Evolutionary conservation across 2,113 vertebrate genomes (phyloP), one percentile per base, ranked within the genome.

Genomic region (Ranitomeya variabilis): DNA sequence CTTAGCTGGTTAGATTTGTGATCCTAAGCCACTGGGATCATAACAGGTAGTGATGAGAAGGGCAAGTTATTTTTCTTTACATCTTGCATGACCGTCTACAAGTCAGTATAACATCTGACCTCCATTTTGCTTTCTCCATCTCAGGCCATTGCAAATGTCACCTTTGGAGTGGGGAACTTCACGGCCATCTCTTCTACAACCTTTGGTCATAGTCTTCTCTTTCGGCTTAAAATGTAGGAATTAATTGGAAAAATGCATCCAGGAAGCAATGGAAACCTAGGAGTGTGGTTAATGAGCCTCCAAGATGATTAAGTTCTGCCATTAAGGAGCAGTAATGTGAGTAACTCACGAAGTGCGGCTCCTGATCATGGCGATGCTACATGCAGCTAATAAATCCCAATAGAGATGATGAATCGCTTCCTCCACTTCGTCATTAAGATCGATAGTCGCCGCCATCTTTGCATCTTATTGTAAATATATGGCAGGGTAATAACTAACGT

Each of bases 391-490:
- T 62, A 83, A 62, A 45, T 14, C 31, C 80, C 80, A 83, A 66
- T 83, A 83, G 31, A 13, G 9, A 51, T 83, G 80, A 83, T 66
- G 21, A 83, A 83, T 83, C 18, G 16, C 31, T 83, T 66, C 80
- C 60, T 83, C 60, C 15, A 8, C 60, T 64, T 37, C 64, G n/a
- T 66, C n/a, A 83, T 66, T 64, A 83, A 64, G 80, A 83, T 83
- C 59, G 19, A 83, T 83, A 66, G 26, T 60, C 16, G 26, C 1
- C 57, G 26, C 79, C 79, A 26, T 59, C 26, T 37, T 81, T 19
- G 37, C 60, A 2, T 15, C 18, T 3, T 66, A 51, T 45, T 37
- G 80, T 81, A 37, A 81, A 60, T 11, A 37, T 55, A 37, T 21
- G 11, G n/a, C 60, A 83, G 26, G 26, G 19, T 57, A 57, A 79